Base-by-base conservation (phyloP, 2,797 vertebrate species). In the Manis pentadactyla region DNA sequence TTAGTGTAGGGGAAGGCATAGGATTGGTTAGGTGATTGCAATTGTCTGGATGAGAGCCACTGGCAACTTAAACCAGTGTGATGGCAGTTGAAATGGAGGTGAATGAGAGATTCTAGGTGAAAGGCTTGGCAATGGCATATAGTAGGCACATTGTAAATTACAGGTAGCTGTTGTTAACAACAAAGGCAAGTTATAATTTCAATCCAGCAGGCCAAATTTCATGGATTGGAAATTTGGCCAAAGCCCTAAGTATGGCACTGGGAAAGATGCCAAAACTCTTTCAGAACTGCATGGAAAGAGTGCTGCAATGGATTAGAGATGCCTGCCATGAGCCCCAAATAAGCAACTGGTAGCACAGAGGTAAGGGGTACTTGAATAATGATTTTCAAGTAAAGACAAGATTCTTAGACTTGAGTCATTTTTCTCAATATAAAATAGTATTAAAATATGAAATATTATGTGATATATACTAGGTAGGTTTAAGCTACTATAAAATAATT, bases 371-470 rank as follows among this genome's bases (percentile, higher is more conserved):
- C 37, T 90, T 90, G 73, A 51, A 61, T 39, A 77, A 78, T 34
- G n/a, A 66, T n/a, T 90, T 86, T 78, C 17, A 77, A 64, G 31
- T 15, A 92, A 51, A 84, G 59, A 39, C n/a, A 73, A 39, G 29
- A 77, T 59, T 87, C n/a, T 87, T 29, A 63, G 9, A 55, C 25
- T 69, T 87, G 19, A 82, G 46, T 81, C n/a, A 46, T 57, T 89
- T 97, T 83, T 57, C 91, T 87, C 75, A 73, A 63, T 71, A 92
- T 57, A 88, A 78, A 88, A 42, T 87, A 59, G 10, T 49, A 71
- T 49, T 39, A 57, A 86, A n/a, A 57, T 25, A 37, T 29, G n/a
- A 95, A 82, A 75, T 92, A n/a, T 71, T 27, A n/a, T 21, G 51
- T 71, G 78, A 69, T 42, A 74, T 78, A 55, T 51, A 97, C 84